Conservation (phyloP, 1,140 invertebrate genomes). For the Drosophila simulans region DNA sequence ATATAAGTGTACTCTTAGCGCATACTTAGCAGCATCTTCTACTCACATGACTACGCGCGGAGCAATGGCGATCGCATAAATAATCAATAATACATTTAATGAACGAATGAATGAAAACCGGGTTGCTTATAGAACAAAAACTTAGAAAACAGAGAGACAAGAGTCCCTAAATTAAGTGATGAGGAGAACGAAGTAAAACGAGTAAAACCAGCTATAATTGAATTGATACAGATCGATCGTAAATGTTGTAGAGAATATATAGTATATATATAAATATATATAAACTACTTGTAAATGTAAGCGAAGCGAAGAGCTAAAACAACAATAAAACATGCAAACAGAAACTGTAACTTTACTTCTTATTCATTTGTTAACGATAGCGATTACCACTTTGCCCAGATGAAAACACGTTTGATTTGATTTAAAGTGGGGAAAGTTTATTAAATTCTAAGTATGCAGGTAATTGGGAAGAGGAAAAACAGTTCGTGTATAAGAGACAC, state of each 20-base stretch:
- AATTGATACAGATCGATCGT: constrained; percentile 61
- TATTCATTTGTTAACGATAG: neutral
- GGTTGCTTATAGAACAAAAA: constrained; percentile 76
- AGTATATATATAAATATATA: constrained; percentile 73
- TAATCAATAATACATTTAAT: constrained; percentile 51
- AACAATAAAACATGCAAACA: constrained; percentile 69
- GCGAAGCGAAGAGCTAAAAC: constrained; percentile 67
- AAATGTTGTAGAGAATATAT: constrained; percentile 82
- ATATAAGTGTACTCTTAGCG: constrained; percentile 80
- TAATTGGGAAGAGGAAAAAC: constrained; percentile 18
- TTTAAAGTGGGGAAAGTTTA: constrained; percentile 58
- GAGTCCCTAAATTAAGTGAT: constrained; percentile 71
- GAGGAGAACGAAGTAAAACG: constrained; percentile 20
- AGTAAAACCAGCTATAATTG: constrained; percentile 70
- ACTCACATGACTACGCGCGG: constrained; percentile 73
- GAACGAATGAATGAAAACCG: constrained; percentile 48
- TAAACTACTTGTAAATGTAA: constrained; percentile 81
- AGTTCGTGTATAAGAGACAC: constrained; percentile 30
- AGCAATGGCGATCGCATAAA: constrained; percentile 46
- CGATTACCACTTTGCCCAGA: neutral
- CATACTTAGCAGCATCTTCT: constrained; percentile 80
- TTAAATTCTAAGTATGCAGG: constrained; percentile 39
- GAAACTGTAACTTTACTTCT: neutral
- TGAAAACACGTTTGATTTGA: constrained; percentile 26
- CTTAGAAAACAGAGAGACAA: constrained; percentile 62